A percentile compares a stretch with the other conserved stretches of the same genome.
Conservation (phyloP, 1,140 invertebrate species). For the Aphelinus atriplicis region DNA sequence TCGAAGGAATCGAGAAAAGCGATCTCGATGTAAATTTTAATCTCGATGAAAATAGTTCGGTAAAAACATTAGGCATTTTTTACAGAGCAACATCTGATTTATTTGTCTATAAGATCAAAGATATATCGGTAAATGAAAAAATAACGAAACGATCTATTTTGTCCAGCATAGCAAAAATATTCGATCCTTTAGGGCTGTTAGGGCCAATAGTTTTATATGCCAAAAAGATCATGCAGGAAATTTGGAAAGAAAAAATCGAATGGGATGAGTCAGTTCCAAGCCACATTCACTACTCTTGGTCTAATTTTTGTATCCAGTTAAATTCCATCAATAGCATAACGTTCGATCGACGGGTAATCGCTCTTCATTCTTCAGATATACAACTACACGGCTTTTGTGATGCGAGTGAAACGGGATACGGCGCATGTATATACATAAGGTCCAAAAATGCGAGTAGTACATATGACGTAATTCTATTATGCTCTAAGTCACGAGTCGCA, state of each 20-base stretch:
- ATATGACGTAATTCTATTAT: background rate
- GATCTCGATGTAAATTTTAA: background rate
- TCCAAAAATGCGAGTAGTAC: background rate
- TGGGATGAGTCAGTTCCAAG: constrained; percentile 36
- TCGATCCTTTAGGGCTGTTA: constrained; percentile 34
- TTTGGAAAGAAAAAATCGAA: constrained; percentile 8
- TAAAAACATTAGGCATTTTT: constrained; percentile 22
- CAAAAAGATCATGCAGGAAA: constrained; percentile 30
- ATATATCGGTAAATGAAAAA: background rate
- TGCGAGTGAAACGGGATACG: constrained; percentile 43
- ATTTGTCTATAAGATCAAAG: background rate
- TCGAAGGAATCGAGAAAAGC: background rate
- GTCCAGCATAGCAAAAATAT: constrained; percentile 30
- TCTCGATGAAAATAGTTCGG: no score
- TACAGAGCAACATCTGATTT: background rate
- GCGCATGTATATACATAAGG: constrained; percentile 42
- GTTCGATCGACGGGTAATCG: background rate
- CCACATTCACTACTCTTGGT: constrained; percentile 6
- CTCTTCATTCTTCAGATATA: background rate
- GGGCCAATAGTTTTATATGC: constrained; percentile 13
- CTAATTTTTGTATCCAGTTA: constrained; percentile 4
- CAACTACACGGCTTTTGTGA: constrained; percentile 47
- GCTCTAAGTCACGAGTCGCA: constrained; percentile 31
- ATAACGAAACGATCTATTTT: constrained; percentile 24
- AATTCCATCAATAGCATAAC: background rate